Conservation (phyloP, 1,140 invertebrate species). For the Chionoecetes opilio region DNA sequence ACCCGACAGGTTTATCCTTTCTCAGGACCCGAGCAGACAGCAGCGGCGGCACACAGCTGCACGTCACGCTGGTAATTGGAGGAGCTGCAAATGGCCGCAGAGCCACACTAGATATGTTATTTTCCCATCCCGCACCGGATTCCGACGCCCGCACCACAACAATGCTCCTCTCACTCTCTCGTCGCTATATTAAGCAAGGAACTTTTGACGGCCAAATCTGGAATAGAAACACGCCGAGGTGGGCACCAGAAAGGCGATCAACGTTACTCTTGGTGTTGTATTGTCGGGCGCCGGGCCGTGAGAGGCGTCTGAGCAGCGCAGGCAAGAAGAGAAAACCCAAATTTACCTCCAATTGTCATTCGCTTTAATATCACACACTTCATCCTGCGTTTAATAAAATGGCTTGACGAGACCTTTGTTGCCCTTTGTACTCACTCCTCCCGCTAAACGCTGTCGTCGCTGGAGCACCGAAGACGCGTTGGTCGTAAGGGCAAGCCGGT, state of each 20-base stretch:
- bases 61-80: conserved; percentile 44
- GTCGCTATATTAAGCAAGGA: conserved; percentile 51
- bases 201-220: conserved; percentile 49
- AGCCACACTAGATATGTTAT: conserved; percentile 32
- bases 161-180: not conserved
- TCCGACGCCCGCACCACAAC: conserved; percentile 20
- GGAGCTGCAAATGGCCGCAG: conserved; percentile 18
- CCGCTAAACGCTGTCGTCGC: conserved; percentile 7
- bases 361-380: conserved; percentile 60
- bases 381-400: conserved; percentile 29
- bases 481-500: conserved; percentile 30
- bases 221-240: conserved; percentile 40
- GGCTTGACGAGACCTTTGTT: not conserved
- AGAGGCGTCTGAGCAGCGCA: not conserved
- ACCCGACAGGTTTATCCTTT: conserved; percentile 27
- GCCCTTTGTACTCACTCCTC: not conserved
- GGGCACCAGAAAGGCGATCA: conserved; percentile 54
- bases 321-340: conserved; percentile 43
- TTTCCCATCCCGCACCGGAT: conserved; percentile 16
- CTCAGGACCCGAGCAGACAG: not conserved
- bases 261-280: conserved; percentile 49
- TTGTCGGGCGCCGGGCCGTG: not conserved
- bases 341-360: conserved; percentile 64
- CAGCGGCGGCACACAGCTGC: conserved; percentile 11
- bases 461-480: not conserved